phyloP scores from a whole-genome alignment of 2,113 vertebrate species.

The Megalops atlanticus region DNA sequence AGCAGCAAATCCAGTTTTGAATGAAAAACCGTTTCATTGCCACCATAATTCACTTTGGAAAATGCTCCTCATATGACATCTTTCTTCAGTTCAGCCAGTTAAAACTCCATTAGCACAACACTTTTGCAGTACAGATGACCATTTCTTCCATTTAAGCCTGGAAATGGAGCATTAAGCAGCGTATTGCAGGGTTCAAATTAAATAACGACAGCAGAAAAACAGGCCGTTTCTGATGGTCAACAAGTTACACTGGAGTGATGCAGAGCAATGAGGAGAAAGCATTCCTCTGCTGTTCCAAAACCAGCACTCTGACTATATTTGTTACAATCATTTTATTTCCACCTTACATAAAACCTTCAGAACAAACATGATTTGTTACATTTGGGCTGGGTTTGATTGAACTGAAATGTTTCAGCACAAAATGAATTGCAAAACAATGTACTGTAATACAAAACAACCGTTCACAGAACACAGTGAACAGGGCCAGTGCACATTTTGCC shows the following conservation, averaged over 20 bases:
- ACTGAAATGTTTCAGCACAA: too few species aligned
- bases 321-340: too few species aligned
- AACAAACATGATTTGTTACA: too few species aligned
- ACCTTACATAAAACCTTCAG: too few species aligned
- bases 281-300: neutral
- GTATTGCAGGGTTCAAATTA: neutral
- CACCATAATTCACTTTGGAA: constrained; percentile 44
- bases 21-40: constrained; percentile 50
- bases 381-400: too few species aligned
- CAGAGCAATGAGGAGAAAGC: neutral
- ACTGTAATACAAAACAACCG: too few species aligned
- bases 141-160: neutral
- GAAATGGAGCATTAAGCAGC: neutral
- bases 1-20: constrained; percentile 41
- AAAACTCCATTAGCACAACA: constrained; percentile 42
- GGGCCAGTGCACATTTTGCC: neutral
- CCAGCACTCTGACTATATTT: neutral
- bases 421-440: neutral
- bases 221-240: neutral
- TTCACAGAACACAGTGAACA: neutral
- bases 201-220: neutral
- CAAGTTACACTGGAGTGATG: neutral
- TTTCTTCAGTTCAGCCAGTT: constrained; percentile 46
- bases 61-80: constrained; percentile 41
- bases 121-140: constrained; percentile 17